Evolutionary conservation across 1,140 invertebrate species (phyloP).

Genomic region (Tetramorium parvispinum): DNA sequence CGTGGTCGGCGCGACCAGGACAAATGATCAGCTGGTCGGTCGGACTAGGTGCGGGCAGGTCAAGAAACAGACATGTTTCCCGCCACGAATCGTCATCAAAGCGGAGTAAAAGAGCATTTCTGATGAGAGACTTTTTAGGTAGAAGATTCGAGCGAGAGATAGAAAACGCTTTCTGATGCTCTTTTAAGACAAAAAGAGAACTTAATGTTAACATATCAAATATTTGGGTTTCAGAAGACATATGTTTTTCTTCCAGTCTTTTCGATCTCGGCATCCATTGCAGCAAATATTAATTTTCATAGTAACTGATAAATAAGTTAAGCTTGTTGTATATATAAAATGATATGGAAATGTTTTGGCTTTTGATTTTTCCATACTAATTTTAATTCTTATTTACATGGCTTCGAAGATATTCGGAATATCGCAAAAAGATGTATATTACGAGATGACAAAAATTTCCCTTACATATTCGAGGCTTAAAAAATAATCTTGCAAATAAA

Average conservation of each 20-base stretch:
- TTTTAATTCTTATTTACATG: neutral
- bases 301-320: too few relatives aligned
- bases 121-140: slow-evolving; percentile 7
- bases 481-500: neutral
- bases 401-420: neutral
- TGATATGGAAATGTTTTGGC: too few relatives aligned
- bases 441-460: neutral
- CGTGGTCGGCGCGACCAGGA: slow-evolving; percentile 27
- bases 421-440: neutral
- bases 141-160: neutral
- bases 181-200: neutral
- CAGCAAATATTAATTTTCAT: neutral
- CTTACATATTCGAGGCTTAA: neutral
- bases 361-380: neutral
- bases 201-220: neutral
- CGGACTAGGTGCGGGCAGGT: slow-evolving; percentile 28
- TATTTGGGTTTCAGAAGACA: neutral
- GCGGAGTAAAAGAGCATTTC: neutral
- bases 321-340: too few relatives aligned
- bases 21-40: slow-evolving; percentile 49
- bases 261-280: neutral
- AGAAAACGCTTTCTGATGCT: neutral
- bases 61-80: slow-evolving; percentile 22
- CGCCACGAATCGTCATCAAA: neutral
- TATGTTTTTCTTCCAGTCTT: neutral